These are phyloP conservation scores for Falcaria lacertinaria DNA, from an alignment of 2,888 invertebrate genomes.

Conservation along the genomic window DNA sequence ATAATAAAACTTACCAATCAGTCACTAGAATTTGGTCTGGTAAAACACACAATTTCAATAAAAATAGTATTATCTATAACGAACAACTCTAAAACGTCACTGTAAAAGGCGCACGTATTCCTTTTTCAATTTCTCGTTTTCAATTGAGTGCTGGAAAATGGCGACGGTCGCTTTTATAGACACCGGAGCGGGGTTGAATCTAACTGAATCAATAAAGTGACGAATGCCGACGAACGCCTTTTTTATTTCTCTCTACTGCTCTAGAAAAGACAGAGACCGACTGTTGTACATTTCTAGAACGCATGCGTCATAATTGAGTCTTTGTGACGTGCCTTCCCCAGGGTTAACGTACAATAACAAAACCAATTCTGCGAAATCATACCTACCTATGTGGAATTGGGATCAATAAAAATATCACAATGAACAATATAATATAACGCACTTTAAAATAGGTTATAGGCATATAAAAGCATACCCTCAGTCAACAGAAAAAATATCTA, in stretches of 20 bases:
- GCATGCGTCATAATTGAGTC: constrained; percentile 30
- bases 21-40: constrained; percentile 39
- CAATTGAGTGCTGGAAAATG: constrained; percentile 28
- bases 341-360: constrained; percentile 24
- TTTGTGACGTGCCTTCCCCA: constrained; percentile 38
- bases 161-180: constrained; percentile 36
- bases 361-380: constrained; percentile 20
- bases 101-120: constrained; percentile 22
- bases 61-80: constrained; percentile 19
- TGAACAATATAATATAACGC: background rate
- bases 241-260: constrained; percentile 24
- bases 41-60: constrained; percentile 25
- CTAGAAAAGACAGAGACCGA: constrained; percentile 17
- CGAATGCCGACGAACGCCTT: constrained; percentile 31
- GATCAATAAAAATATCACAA: constrained; percentile 14
- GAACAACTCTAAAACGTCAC: constrained; percentile 37
- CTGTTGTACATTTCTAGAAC: constrained; percentile 37
- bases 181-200: constrained; percentile 17
- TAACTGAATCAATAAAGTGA: constrained; percentile 23
- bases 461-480: too few species aligned
- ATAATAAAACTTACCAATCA: constrained; percentile 30
- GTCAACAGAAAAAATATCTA: too few species aligned
- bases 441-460: background rate
- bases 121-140: constrained; percentile 38
- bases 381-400: too few species aligned